Evolutionary conservation across 2,797 vertebrate genomes (phyloP), one percentile per base, ranked within the genome.

Genomic region (Esox masquinongy): DNA sequence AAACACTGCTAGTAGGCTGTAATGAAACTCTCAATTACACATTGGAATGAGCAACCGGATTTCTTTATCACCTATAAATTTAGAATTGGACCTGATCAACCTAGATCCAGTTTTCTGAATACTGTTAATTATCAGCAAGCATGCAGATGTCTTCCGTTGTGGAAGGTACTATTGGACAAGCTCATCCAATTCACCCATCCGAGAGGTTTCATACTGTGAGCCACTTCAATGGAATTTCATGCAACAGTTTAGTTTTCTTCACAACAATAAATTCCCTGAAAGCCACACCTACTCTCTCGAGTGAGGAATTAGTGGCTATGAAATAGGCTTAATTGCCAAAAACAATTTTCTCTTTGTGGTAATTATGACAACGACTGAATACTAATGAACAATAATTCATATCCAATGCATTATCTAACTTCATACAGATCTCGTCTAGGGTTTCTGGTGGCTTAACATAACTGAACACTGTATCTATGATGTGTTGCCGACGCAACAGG

Each of bases 381-480:
- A 72, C 77, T 56, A 84, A 87, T 68, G 71, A 19, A 77, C 51
- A 3, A 2, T 7, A 56, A 61, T 61, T 12, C 22, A 61, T 61
- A 61, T 61, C 3, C 12, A 14, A 61, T 5, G 56, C 56, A 11
- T 61, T 26, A 24, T 12, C 56, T 14, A 26, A 26, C 22, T 61
- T 61, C 24, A 61, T 24, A 26, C 11, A 61, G 56, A 61, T 61
- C 22, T 14, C 11, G 4, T 11, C 11, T 61, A 4, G 11, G 56
- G 56, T 61, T 61, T 9, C 56, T 14, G 22, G 56, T 12, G 56
- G 56, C 56, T 61, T 61, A 12, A 4, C 24, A 24, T 26, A 3
- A 24, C 56, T 59, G 56, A 61, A 61, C 56, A 26, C 22, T 24
- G 56, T 47, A 47, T 47, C 12, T 5, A 47, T 5, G 6, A 47